Evolutionary conservation across 2,888 invertebrate species (phyloP).

Genomic region (Campaea margaritaria): DNA sequence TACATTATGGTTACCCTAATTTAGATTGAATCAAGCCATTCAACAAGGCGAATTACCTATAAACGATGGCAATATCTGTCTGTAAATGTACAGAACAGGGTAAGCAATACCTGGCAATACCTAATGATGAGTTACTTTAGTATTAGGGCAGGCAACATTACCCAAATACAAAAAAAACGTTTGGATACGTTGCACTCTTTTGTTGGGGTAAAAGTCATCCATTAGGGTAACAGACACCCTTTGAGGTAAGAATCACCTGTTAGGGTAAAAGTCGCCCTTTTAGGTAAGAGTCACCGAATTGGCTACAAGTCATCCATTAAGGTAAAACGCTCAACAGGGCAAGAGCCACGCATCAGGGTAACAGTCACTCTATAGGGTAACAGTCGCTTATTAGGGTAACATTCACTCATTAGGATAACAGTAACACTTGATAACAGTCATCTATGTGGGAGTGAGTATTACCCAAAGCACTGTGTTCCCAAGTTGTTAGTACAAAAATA

Average conservation of each 20-base stretch:
- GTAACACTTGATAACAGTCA: neutral
- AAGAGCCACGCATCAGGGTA: neutral
- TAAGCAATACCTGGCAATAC: neutral
- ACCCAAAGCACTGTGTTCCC: constrained; percentile 14
- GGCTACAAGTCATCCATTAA: neutral
- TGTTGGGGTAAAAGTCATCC: neutral
- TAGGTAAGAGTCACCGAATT: neutral
- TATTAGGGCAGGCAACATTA: neutral
- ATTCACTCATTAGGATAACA: neutral
- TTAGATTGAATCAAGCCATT: neutral
- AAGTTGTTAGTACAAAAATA: constrained; percentile 21
- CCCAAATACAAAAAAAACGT: neutral
- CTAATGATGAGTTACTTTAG: neutral
- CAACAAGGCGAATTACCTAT: neutral
- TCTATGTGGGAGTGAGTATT: constrained; percentile 4
- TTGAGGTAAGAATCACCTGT: neutral
- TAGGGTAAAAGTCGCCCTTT: neutral
- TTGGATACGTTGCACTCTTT: neutral
- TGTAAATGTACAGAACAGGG: neutral
- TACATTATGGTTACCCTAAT: no score
- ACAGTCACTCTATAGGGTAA: neutral
- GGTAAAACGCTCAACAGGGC: neutral
- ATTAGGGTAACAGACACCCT: neutral
- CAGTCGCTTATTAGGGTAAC: neutral
- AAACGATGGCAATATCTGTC: neutral